Base-by-base conservation (phyloP, 2,113 vertebrate species). In the Xenopus laevis region DNA sequence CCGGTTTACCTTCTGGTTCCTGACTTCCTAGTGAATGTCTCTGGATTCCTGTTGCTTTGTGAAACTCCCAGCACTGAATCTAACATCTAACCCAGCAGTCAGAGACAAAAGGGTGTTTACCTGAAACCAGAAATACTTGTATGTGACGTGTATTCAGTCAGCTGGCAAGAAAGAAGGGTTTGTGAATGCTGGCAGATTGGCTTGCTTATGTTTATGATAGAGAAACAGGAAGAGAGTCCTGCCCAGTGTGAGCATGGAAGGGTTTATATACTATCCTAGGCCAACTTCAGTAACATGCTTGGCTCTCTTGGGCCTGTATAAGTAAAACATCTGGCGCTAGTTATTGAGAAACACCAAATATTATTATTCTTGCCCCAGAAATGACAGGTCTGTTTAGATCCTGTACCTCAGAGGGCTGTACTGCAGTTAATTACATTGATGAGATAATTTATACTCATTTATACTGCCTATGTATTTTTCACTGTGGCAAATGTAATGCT, bases 121-220 rank as follows among this genome's bases (percentile, higher is more conserved):
- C 52, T 50, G 65, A 18, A 75, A 75, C 72, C 11, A 17, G 72
- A 68, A 21, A 62, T n/a, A 75, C 72, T 40, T 30, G 72, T 75
- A 12, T 18, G 47, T 74, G 72, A 47, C 33, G 16, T 12, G 15
- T 52, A 21, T 30, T 13, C 2, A 5, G 50, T 65, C 60, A 63
- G 71, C 60, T 45, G 53, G 59, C 40, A 27, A 45, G 45, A 72
- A 18, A 53, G n/a, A 57, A 45, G 3, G 18, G 4, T n/a, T 46
- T 21, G 16, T 60, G 16, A 0, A 70, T 18, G 20, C 68, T 13
- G 11, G 58, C 30, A 18, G 16, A 13, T 7, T 50, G 4, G 10
- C 11, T 10, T 7, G 4, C 6, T 62, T 12, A 13, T 50, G 12
- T 50, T 50, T 50, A 13, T 50, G 6, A 50, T 50, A 50, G 11